phyloP scores from a whole-genome alignment of 2,113 vertebrate species.

The Amazona guildingii region DNA sequence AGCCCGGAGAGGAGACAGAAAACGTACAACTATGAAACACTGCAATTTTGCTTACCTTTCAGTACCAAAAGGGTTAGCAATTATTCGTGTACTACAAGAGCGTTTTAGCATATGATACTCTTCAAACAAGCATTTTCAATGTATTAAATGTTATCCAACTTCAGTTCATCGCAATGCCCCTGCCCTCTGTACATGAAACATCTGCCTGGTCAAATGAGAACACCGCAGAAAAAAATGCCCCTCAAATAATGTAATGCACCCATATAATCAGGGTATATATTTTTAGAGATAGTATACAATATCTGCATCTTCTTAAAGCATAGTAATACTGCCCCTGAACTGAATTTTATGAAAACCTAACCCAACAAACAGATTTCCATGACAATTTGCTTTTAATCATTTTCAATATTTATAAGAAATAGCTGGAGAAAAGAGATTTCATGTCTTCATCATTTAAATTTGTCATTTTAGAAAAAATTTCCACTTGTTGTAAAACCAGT shows the following conservation, averaged over 20 bases:
- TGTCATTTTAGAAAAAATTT: background rate
- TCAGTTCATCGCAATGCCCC: background rate
- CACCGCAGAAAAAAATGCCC: background rate
- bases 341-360: background rate
- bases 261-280: background rate
- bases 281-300: background rate
- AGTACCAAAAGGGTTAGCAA: background rate
- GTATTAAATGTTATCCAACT: background rate
- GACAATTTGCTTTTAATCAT: background rate
- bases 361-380: background rate
- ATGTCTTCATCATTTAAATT: background rate
- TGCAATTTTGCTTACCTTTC: background rate
- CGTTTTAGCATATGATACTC: accelerated
- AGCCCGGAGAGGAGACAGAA: background rate
- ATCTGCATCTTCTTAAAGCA: background rate
- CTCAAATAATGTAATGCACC: background rate
- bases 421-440: background rate
- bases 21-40: background rate
- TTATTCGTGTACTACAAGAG: background rate
- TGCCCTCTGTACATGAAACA: background rate
- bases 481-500: background rate
- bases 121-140: background rate
- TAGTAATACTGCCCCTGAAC: background rate
- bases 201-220: background rate
- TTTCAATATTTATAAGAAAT: background rate